phyloP scores from a whole-genome alignment of 2,113 vertebrate genomes.

The Nothocercus nigrocapillus region DNA sequence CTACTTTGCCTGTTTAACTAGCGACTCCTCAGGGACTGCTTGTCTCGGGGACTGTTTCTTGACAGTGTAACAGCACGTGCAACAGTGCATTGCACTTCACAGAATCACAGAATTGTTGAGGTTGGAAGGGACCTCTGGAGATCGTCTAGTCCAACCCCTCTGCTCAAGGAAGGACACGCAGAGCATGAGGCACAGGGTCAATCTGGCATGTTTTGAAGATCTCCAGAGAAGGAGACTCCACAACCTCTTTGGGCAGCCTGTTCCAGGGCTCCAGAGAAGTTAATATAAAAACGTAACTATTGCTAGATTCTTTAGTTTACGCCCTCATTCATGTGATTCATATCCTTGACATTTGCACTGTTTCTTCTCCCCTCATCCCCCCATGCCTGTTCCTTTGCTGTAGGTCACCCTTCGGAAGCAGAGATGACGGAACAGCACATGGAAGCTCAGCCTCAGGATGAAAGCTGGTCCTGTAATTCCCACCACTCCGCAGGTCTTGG shows the following conservation, averaged over 20 bases:
- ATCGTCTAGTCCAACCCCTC: no score
- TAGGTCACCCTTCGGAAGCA: neutral
- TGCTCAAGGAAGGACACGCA: no score
- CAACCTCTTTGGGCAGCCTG: no score
- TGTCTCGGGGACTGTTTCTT: neutral
- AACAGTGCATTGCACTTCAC: neutral
- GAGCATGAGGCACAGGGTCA: no score
- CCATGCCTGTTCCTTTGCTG: neutral
- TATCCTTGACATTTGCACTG: neutral
- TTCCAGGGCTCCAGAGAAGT: neutral
- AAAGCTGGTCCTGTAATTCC: neutral
- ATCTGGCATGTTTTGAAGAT: no score
- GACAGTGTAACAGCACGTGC: neutral
- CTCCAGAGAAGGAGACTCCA: no score
- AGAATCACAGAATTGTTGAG: no score
- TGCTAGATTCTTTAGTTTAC: neutral
- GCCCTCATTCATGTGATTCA: accelerated
- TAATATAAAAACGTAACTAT: neutral
- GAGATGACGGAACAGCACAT: neutral
- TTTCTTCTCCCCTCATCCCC: neutral
- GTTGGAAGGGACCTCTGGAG: no score
- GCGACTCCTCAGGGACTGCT: neutral
- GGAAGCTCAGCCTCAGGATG: neutral
- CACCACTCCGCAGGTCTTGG: accelerated
- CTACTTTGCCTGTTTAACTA: neutral